phyloP scores from a whole-genome alignment of 2,888 invertebrate genomes.

The Luperina nickerlii region DNA sequence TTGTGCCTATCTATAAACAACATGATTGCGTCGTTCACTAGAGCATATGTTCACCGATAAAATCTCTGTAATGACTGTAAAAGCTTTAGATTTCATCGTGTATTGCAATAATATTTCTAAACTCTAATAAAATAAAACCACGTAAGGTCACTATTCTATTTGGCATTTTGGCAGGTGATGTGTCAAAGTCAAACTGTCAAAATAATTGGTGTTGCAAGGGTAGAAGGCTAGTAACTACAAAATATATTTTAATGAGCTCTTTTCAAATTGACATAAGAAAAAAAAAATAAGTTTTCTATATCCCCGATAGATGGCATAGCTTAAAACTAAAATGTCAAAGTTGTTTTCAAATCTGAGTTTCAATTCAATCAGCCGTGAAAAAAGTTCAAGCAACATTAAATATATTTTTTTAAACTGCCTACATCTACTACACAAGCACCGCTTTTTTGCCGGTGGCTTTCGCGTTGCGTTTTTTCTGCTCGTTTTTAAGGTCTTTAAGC shows the following conservation, averaged over 20 bases:
- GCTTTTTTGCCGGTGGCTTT: too few species aligned
- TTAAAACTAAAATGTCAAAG: too few species aligned
- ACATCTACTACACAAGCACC: too few species aligned
- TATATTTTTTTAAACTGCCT: too few species aligned
- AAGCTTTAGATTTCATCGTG: constrained; percentile 83
- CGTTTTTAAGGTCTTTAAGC: too few species aligned
- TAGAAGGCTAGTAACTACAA: neutral
- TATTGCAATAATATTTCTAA: constrained; percentile 79
- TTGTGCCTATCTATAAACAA: constrained; percentile 84
- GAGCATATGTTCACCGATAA: constrained; percentile 74
- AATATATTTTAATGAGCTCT: neutral
- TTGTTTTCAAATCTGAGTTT: too few species aligned
- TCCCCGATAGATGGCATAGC: too few species aligned
- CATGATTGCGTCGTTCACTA: constrained; percentile 76
- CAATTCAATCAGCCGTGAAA: too few species aligned
- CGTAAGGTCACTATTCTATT: constrained; percentile 79
- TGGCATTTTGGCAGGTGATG: constrained; percentile 39
- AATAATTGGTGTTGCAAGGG: constrained; percentile 20
- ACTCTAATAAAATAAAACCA: constrained; percentile 85
- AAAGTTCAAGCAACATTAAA: too few species aligned
- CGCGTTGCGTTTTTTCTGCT: too few species aligned
- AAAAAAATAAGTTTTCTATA: too few species aligned
- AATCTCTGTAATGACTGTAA: constrained; percentile 74
- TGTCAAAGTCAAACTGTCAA: constrained; percentile 31
- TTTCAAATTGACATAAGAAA: too few species aligned